Percentiles rank a stretch among this genome's conserved stretches.
phyloP scores from a whole-genome alignment of 2,113 vertebrate genomes.

The Scatophagus argus region DNA sequence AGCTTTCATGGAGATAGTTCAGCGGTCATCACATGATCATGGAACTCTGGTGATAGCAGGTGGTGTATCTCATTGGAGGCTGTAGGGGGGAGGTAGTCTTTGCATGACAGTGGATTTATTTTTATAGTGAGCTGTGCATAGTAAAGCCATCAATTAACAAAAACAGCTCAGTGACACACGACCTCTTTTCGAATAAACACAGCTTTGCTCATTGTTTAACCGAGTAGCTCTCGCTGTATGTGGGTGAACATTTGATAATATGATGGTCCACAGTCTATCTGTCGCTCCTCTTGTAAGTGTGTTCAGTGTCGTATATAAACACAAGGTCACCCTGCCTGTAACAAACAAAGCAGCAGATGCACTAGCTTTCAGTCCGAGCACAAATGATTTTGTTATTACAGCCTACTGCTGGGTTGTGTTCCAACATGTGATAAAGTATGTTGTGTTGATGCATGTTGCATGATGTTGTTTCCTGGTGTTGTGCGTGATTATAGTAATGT shows the following conservation, averaged over 20 bases:
- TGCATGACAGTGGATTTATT: neutral
- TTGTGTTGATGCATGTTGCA: neutral
- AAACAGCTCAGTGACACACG: constrained; percentile 15
- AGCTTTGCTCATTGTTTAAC: constrained; percentile 62
- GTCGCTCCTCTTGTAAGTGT: constrained; percentile 58
- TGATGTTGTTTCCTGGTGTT: neutral
- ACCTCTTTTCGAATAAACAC: constrained; percentile 46
- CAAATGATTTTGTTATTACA: neutral
- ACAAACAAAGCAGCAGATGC: constrained; percentile 66
- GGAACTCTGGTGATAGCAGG: neutral
- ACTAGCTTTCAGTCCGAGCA: constrained; percentile 10
- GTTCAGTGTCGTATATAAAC: constrained; percentile 65
- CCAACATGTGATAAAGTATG: neutral
- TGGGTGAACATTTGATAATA: constrained; percentile 46
- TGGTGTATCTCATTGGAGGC: no score
- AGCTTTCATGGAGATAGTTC: neutral
- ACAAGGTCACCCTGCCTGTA: constrained; percentile 57
- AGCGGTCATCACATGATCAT: neutral
- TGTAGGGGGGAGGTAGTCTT: no score
- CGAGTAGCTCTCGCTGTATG: constrained; percentile 47
- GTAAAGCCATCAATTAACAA: neutral
- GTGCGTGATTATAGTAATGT: neutral
- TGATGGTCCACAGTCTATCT: constrained; percentile 44
- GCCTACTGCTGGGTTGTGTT: neutral
- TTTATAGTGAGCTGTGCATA: neutral